phyloP scores from a whole-genome alignment of 2,888 invertebrate species.

The Branchellion lobata region DNA sequence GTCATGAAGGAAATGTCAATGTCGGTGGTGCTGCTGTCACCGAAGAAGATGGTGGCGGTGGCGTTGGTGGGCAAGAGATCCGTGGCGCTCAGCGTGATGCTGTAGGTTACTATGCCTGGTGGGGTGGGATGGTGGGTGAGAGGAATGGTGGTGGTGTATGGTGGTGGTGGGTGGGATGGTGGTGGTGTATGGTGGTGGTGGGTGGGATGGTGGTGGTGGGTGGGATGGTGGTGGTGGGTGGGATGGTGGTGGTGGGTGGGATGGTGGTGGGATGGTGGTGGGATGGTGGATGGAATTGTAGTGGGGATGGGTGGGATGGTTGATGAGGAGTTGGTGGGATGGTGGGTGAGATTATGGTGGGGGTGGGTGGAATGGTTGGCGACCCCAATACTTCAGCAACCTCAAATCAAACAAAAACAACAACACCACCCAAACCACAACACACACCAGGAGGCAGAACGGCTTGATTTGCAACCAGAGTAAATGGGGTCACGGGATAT shows the following conservation, averaged over 20 bases:
- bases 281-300: no score
- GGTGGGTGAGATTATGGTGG: no score
- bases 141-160: background rate
- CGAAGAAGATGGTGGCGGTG: slow-evolving; percentile 50
- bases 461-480: slow-evolving; percentile 10
- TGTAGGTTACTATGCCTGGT: slow-evolving; percentile 44
- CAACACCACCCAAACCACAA: no score
- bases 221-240: no score
- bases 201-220: background rate
- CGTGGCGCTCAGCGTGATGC: slow-evolving; percentile 45
- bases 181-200: background rate
- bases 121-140: background rate
- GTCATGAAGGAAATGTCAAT: slow-evolving; percentile 38
- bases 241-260: no score
- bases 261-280: no score
- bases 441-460: slow-evolving; percentile 25
- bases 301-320: no score
- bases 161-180: background rate
- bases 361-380: no score
- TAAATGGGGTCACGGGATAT: slow-evolving; percentile 51
- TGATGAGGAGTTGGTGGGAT: no score
- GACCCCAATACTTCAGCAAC: no score
- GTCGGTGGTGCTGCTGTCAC: slow-evolving; percentile 50
- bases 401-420: no score
- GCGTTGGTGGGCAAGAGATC: slow-evolving; percentile 52